Evolutionary conservation across 2,113 vertebrate species (phyloP), one percentile per base, ranked within the genome.

Genomic region (Pantherophis guttatus): DNA sequence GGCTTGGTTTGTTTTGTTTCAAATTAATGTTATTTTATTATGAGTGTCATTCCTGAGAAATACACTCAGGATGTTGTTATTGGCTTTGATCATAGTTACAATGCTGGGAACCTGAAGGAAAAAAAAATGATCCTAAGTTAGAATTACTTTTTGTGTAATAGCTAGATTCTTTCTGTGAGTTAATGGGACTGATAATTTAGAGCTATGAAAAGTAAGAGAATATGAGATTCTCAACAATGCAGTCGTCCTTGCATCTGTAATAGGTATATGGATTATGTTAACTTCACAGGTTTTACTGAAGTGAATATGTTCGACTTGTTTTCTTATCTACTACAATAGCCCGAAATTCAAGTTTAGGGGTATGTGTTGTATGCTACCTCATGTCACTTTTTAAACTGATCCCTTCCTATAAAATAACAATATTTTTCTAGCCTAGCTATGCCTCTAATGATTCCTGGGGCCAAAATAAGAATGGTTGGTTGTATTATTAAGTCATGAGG

Each of bases 1-100:
- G n/a, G 33, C 15, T 81, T 81, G 33, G 17, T 44, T 81, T 81
- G 33, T 0, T 81, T 81, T 90, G 62, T 90, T 91, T 94, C 91
- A 93, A 96, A 97, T 98, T 97, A 97, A 97, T 96, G 95, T 90
- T 44, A 97, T 97, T 96, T 95, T 97, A 95, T 96, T 96, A 59
- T 96, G 93, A 96, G 39, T 91, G 94, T 93, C 94, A 92, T 93
- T 94, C 94, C 96, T 97, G 94, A 96, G 92, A 85, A 95, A 92
- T 90, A 58, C 13, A 75, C 94, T 94, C 94, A 92, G 23, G 44
- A 62, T 93, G 29, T 55, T 93, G 48, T 92, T 92, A 87, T 92
- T 89, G 89, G 54, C 55, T 88, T 95, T 96, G 91, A 94, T 96
- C 93, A 86, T 89, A 54, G 53, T 95, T 95, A 3, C n/a, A 95